phyloP scores from a whole-genome alignment of 2,888 invertebrate species.

The Coecobrya sp. region DNA sequence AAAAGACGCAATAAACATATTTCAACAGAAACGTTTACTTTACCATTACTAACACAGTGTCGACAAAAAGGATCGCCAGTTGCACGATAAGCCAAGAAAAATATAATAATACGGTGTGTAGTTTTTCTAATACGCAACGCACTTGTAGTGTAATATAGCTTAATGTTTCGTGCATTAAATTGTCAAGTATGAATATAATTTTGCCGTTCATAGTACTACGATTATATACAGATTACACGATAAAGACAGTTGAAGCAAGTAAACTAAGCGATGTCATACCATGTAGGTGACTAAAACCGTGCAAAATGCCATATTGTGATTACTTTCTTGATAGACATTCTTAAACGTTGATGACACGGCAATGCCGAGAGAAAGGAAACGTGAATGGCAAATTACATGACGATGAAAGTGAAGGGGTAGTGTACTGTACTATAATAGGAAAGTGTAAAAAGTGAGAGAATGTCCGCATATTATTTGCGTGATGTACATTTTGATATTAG shows the following conservation, averaged over 20 bases:
- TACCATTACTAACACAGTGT: not conserved
- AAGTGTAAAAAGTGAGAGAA: not conserved
- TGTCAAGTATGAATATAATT: not conserved
- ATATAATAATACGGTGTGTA: no score
- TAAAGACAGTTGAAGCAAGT: not conserved
- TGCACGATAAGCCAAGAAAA: slow-evolving; percentile 3
- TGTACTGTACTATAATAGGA: not conserved
- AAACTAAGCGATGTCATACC: not conserved
- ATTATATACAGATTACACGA: not conserved
- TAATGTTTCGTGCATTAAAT: not conserved
- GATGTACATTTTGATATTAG: no score
- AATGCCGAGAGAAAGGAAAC: not conserved
- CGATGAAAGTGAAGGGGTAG: not conserved
- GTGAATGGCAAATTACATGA: not conserved
- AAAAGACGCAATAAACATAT: slow-evolving; percentile 25
- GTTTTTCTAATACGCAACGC: no score
- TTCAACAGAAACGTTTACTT: not conserved
- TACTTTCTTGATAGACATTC: slow-evolving; percentile 18
- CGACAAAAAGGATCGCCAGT: not conserved
- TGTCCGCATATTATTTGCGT: no score
- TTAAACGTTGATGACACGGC: not conserved
- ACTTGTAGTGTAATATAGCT: not conserved
- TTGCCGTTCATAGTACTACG: not conserved
- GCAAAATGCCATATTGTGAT: slow-evolving; percentile 16
- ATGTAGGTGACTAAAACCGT: not conserved